phyloP scores from a whole-genome alignment of 2,113 vertebrate species.

The Malurus elegans region DNA sequence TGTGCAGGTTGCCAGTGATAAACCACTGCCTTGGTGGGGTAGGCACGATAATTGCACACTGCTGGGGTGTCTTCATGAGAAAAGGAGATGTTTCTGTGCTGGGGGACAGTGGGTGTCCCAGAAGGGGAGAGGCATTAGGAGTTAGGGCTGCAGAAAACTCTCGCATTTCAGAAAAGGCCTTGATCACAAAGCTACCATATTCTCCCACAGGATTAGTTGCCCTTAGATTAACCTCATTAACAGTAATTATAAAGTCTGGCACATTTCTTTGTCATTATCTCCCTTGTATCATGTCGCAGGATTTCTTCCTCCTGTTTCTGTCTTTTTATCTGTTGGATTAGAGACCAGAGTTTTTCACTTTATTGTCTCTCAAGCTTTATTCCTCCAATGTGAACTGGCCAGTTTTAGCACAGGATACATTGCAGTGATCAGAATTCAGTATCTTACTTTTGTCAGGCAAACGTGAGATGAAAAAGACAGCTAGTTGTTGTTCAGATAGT shows the following conservation, averaged over 20 bases:
- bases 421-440: neutral
- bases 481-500: neutral
- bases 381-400: neutral
- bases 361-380: conserved; percentile 1
- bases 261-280: conserved; percentile 14
- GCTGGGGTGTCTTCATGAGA: neutral
- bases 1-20: neutral
- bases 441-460: neutral
- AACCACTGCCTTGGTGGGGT: neutral
- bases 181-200: neutral
- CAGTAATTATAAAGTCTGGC: conserved; percentile 38
- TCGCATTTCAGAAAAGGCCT: neutral
- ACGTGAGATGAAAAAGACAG: neutral
- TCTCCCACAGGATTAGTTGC: conserved; percentile 5
- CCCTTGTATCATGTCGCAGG: neutral
- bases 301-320: neutral
- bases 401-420: neutral
- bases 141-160: neutral
- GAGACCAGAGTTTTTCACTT: neutral
- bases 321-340: conserved; percentile 21
- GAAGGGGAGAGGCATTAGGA: neutral
- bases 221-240: conserved; percentile 42
- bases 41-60: neutral
- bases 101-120: neutral
- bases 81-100: neutral